Base-by-base conservation (phyloP, 2,888 invertebrate species). In the Cryptus viduatorius region DNA sequence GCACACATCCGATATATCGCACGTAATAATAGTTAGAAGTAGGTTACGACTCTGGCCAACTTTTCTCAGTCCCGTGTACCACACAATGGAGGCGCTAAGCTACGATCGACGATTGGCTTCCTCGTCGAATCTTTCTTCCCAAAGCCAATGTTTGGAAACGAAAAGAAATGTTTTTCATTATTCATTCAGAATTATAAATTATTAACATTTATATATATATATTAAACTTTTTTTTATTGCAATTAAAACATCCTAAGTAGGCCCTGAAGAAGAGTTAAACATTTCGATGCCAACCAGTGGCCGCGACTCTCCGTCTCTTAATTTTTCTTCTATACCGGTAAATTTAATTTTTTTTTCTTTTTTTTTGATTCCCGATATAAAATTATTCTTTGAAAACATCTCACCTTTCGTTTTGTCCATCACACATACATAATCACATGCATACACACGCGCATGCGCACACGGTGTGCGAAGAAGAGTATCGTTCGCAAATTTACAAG, bases 1-100 rank as follows among this genome's bases (percentile, higher is more conserved):
- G 83, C 85, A 83, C 72, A 69, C 83, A 77, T 81, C 72, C 67
- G 61, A 31, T 61, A 79, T 85, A 83, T 81, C 81, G 83, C 80
- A 68, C 77, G 65, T 80, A 44, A 72, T 72, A 61, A 72, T 31
- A 61, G 72, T 80, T 72, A 73, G 61, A 71, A 80, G 59, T 80
- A 77, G 59, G 12, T 80, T 46, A 77, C 68, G 68, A 77, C 44
- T 81, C 81, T 65, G 77, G 68, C 77, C 67, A 77, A 46, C 46
- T 37, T 16, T 37, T 50, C 50, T 75, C 75, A 75, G 75, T 56
- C 56, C 56, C 69, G 37, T 19, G 24, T 69, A 50, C 50, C 2
- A 29, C 16, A 69, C 24, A 68, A 46, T 16, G 37, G 50, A n/a
- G 10, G 37, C 7, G 16, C 24, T 50, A 69, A 69, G 50, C 10